Evolutionary conservation across 2,113 vertebrate genomes (phyloP).

Genomic region (Paracyprichromis sp.): DNA sequence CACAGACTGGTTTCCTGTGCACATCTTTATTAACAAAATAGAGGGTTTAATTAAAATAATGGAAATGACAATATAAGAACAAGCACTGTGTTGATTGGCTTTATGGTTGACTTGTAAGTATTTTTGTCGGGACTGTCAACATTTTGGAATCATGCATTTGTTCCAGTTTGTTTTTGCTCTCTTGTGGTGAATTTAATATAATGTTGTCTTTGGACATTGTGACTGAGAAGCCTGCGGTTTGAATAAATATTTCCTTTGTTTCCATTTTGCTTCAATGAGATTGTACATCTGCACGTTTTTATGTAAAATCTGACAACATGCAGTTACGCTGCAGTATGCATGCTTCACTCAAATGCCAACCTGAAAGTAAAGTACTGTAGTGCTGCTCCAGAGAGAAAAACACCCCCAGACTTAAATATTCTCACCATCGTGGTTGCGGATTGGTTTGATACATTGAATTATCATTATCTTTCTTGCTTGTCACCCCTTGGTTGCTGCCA

Average conservation of each 20-base stretch:
- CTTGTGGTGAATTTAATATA: background rate
- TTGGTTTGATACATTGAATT: background rate
- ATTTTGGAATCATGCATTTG: background rate
- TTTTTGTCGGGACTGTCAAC: background rate
- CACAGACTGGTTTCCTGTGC: background rate
- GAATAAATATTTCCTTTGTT: background rate
- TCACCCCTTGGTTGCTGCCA: background rate
- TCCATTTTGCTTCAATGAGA: background rate
- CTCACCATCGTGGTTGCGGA: background rate
- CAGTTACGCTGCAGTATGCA: background rate
- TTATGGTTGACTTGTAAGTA: background rate
- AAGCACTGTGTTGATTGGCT: background rate
- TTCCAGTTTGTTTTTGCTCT: background rate
- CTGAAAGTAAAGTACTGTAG: background rate
- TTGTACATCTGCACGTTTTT: background rate
- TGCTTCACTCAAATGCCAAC: background rate
- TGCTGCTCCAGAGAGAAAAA: background rate
- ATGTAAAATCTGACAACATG: background rate
- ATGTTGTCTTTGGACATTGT: background rate
- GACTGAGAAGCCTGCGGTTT: background rate
- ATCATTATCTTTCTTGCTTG: background rate
- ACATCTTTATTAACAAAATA: constrained; percentile 26
- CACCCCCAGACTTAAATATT: background rate
- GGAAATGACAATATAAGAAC: background rate
- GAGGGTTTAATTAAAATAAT: background rate